Base-by-base conservation (phyloP, 2,797 vertebrate species). In the Sarcoramphus papa region DNA sequence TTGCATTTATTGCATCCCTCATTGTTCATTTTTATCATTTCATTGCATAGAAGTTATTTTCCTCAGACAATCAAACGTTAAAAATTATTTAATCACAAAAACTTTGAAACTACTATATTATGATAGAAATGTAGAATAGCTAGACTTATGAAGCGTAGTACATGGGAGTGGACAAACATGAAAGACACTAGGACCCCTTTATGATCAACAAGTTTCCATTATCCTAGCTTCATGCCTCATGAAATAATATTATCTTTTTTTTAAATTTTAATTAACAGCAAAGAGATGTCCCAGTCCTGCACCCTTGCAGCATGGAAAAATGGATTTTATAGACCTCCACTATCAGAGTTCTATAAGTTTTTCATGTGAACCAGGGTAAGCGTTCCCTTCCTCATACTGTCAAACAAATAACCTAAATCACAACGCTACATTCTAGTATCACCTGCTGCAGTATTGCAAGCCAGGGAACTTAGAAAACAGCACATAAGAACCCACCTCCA, bases 351-450 rank as follows among this genome's bases (percentile, higher is more conserved):
- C 68, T 8, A 87, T 99, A 59, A 98, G 85, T 73, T 99, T 97
- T 96, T 95, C 98, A 10, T 99, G 99, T 96, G 97, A 99, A 11
- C 93, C 98, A 3, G 99, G 99, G 99, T 99, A 97, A 98, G 97
- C 5, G 7, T 56, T 89, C 30, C 37, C 25, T n/a, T 87, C 45
- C 59, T 54, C n/a, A 2, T 59, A 31, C 53, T 81, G 25, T 72
- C 72, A 51, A 82, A 75, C 25, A 51, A 54, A 60, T 14, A 79
- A 30, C 18, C 6, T 51, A 48, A 70, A 51, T 62, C 48, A 45
- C 67, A 64, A 0, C 18, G 25, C 45, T n/a, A 47, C 22, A 33
- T 18, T 45, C 30, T 20, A 28, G 9, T 18, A 25, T 67, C 54
- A 85, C 14, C 28, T 70, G 27, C 20, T 77, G 74, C 67, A 74